Evolutionary conservation across 2,888 invertebrate genomes (phyloP).

Genomic region (Tridacna gigas): DNA sequence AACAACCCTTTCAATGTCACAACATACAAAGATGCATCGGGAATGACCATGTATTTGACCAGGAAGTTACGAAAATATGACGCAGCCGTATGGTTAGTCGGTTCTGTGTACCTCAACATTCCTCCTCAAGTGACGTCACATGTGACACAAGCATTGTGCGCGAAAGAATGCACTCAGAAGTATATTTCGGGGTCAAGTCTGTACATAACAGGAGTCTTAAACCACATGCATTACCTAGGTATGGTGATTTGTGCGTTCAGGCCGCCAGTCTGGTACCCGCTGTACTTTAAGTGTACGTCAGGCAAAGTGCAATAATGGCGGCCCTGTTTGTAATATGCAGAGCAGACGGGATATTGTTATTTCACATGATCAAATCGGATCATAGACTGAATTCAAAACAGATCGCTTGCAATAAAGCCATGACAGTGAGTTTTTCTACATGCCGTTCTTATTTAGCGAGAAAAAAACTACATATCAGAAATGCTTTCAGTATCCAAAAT

Average conservation of each 20-base stretch:
- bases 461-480: no score
- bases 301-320: no score
- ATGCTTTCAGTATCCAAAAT: no score
- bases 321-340: no score
- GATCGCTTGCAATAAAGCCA: no score
- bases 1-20: constrained; percentile 41
- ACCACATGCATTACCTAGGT: constrained; percentile 39
- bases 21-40: constrained; percentile 38
- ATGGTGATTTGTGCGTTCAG: neutral
- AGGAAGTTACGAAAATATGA: constrained; percentile 31
- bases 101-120: constrained; percentile 56
- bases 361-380: no score
- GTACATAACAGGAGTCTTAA: constrained; percentile 1
- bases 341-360: no score
- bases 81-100: constrained; percentile 52
- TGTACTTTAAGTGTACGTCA: no score
- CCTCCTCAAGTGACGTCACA: constrained; percentile 41
- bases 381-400: no score
- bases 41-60: constrained; percentile 45
- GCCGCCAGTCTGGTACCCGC: no score
- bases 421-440: no score
- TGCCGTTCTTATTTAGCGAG: no score
- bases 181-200: constrained; percentile 16
- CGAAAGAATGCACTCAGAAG: constrained; percentile 13
- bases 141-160: constrained; percentile 5